These are phyloP conservation scores for Tenthredo amoena DNA, from an alignment of 2,888 invertebrate genomes.

Conservation along the genomic window DNA sequence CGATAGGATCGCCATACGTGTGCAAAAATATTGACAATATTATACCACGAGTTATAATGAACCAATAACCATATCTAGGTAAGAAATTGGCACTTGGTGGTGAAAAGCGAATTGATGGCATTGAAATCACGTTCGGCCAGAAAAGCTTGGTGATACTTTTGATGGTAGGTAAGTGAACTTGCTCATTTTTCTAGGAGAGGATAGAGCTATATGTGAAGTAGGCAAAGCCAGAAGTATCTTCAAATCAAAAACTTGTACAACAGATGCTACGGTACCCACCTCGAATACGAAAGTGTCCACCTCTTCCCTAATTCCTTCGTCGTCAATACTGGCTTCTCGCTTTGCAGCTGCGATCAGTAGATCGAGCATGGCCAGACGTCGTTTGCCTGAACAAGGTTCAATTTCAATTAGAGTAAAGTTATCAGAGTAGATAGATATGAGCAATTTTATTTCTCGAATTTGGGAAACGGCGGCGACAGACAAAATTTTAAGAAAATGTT, in stretches of 20 bases:
- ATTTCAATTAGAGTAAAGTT: background rate
- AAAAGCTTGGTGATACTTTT: too few species aligned
- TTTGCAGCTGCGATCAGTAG: conserved; percentile 66
- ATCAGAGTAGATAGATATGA: too few species aligned
- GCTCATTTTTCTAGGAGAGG: background rate
- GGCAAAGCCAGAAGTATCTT: background rate
- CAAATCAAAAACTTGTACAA: background rate
- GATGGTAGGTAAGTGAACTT: too few species aligned
- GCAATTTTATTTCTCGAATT: too few species aligned
- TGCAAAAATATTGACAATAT: background rate
- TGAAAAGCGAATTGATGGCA: too few species aligned
- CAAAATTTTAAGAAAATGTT: too few species aligned
- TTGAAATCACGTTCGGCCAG: too few species aligned
- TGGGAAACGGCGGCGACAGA: too few species aligned
- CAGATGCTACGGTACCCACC: conserved; percentile 54
- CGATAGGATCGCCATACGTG: background rate
- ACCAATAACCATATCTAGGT: too few species aligned
- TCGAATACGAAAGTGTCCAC: conserved; percentile 73
- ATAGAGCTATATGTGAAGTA: background rate
- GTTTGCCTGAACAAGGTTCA: conserved; percentile 40
- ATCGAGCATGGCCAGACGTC: conserved; percentile 70
- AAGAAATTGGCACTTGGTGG: too few species aligned
- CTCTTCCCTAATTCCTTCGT: conserved; percentile 71
- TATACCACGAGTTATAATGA: too few species aligned
- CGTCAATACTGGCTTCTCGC: conserved; percentile 63